Base-by-base conservation (phyloP, 1,140 invertebrate species). In the Coboldia fuscipes region DNA sequence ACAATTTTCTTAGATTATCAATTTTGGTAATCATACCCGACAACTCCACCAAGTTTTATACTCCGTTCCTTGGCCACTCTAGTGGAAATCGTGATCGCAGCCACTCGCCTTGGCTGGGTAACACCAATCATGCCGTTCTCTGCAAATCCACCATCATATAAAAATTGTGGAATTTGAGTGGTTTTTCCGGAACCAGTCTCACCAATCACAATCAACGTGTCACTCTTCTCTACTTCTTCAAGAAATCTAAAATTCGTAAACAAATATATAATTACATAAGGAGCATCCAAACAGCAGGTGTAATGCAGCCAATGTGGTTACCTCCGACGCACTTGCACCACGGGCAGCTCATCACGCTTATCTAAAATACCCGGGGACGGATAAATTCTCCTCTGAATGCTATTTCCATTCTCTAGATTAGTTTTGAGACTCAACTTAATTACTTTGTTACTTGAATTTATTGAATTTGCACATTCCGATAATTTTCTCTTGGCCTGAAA, bases 181-280 rank as follows among this genome's bases (percentile, higher is more conserved):
- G 82, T 89, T 59, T 90, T 93, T 1, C 82, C 85, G 54, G 78
- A 75, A 4, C 83, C 85, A 2, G 85, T 90, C 56, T 90, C 85
- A 6, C 83, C 84, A 43, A 92, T 75, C 12, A 93, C 58, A 27
- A 93, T 71, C 2, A 80, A 44, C 3, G 72, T 78, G 23, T 60
- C 57, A 39, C 67, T 44, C 30, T 55, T 56, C 12, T 56, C 48
- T 26, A 72, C 63, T 42, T 69, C 56, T 36, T 65, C 55, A 3
- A 72, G 42, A 14, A 73, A 41, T 34, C 65, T 68, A 38, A 3
- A 54, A 51, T n/a, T n/a, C n/a, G n/a, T n/a, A n/a, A n/a, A n/a
- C n/a, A n/a, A n/a, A n/a, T n/a, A n/a, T n/a, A n/a, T n/a, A n/a
- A n/a, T n/a, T n/a, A n/a, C n/a, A n/a, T n/a, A n/a, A n/a, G n/a